phyloP scores from a whole-genome alignment of 2,113 vertebrate species.

The Campylomormyrus tamandua region DNA sequence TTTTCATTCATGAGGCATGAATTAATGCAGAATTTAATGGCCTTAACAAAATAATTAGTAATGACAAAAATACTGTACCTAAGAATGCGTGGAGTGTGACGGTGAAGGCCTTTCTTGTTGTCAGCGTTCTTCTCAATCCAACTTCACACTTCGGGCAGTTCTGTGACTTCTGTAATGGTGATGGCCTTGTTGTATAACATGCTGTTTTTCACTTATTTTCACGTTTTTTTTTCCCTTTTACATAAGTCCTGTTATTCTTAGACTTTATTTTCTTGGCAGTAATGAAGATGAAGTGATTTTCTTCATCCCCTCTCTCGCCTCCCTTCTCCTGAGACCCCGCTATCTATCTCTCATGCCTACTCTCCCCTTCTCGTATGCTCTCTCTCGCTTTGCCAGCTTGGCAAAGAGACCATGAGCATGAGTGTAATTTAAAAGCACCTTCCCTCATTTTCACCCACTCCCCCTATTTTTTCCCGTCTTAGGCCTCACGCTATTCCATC shows the following conservation, averaged over 20 bases:
- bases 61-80: not conserved
- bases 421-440: not conserved
- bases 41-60: not conserved
- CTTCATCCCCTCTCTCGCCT: not conserved
- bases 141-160: not conserved
- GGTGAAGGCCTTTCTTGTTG: not conserved
- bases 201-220: not conserved
- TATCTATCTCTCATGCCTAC: not conserved
- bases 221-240: not conserved
- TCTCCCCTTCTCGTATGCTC: not conserved
- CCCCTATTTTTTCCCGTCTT: not conserved
- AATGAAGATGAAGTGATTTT: constrained; percentile 14
- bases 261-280: constrained; percentile 20
- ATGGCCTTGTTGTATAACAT: not conserved
- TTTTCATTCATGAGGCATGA: not conserved
- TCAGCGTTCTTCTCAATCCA: not conserved
- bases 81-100: not conserved
- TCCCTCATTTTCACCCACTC: not conserved
- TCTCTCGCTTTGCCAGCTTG: not conserved
- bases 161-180: not conserved
- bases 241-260: constrained; percentile 21
- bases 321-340: not conserved
- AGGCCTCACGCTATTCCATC: not conserved
- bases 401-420: not conserved
- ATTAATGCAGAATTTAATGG: not conserved